These are phyloP conservation scores for Bombyx mandarina DNA, from an alignment of 1,140 invertebrate species.

Conservation along the genomic window DNA sequence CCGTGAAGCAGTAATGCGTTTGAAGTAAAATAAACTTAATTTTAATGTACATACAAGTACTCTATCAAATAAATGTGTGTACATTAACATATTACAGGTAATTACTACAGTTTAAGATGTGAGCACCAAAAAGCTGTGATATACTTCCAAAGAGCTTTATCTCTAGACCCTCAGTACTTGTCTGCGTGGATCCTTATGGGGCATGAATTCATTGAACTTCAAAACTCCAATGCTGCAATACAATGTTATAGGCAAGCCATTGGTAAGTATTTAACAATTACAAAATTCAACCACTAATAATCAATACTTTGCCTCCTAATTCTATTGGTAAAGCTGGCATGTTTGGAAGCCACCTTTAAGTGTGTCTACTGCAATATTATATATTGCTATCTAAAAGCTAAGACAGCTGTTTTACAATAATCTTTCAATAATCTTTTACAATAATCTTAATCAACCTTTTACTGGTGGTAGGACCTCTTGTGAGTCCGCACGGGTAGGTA, in stretches of 20 bases:
- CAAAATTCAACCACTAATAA: background rate
- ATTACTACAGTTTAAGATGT: constrained; percentile 96
- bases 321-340: no score
- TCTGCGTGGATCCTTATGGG: constrained; percentile 98
- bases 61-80: background rate
- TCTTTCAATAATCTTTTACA: no score
- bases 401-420: no score
- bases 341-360: no score
- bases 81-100: constrained; percentile 76
- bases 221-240: constrained; percentile 97
- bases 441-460: no score
- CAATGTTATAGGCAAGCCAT: constrained; percentile 97
- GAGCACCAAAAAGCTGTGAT: constrained; percentile 97
- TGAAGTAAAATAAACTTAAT: background rate
- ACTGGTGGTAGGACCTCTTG: no score
- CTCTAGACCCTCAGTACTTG: constrained; percentile 94
- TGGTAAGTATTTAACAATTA: constrained; percentile 70
- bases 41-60: background rate
- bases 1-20: no score
- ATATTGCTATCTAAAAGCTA: no score
- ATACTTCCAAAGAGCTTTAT: constrained; percentile 96
- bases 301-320: background rate
- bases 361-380: no score
- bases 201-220: constrained; percentile 99
- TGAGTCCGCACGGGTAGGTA: no score